Evolutionary conservation across 2,797 vertebrate genomes (phyloP), one percentile per base, ranked within the genome.

Genomic region (Xiphorhynchus erythropygius): DNA sequence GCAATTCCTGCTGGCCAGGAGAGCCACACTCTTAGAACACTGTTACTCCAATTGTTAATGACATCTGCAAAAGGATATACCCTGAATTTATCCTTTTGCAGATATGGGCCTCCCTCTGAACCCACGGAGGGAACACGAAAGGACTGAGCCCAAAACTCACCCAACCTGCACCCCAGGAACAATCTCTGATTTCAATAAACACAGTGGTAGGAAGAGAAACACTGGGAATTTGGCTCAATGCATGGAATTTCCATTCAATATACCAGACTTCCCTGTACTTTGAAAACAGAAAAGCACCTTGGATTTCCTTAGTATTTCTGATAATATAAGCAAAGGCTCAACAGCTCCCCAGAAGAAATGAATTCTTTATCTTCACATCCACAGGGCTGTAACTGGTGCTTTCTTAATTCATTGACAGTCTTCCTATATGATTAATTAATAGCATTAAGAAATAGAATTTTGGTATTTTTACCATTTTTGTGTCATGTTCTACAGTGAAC

Each of bases 401-500:
- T 77, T 76, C 81, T 59, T 4, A 69, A 86, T 87, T 91, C 87
- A 82, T 8, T 74, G 84, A 71, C 49, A 94, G 35, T 19, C 46
- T 74, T 94, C 83, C 87, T 90, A 42, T 82, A 71, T 63, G 80
- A 93, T 79, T 85, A 95, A 93, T 96, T 91, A 89, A 88, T 33
- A 83, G 49, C 60, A 96, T 62, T 83, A 92, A 93, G 39, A 82
- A 94, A 73, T 37, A 90, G 82, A 93, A 93, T 92, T 80, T 77
- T 63, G 52, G 73, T 64, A 81, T 84, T 96, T 97, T 96, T 87
- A 73, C 92, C 67, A 82, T 81, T 91, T 93, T 80, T 94, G 63
- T 89, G 86, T 82, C 89, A 77, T 92, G 76, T 91, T 95, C 91
- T 85, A 86, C 91, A 88, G 73, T 85, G 90, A 97, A 92, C 79